Base-by-base conservation (phyloP, 2,113 vertebrate genomes). In the Microcebus ravelobensis region DNA sequence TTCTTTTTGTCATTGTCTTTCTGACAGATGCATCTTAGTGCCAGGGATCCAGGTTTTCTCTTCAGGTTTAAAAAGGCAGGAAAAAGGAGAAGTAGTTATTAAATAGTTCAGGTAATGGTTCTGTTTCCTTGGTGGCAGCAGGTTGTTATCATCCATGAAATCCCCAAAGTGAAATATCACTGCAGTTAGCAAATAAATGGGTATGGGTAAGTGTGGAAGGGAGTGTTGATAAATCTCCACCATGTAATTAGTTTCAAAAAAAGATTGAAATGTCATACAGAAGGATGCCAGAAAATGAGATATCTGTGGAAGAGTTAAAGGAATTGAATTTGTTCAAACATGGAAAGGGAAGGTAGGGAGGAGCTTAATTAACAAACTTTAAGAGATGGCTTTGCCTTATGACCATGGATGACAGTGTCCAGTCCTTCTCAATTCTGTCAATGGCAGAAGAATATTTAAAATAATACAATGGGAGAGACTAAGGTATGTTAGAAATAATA, bases 211-310 rank as follows among this genome's bases (percentile, higher is more conserved):
- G 20, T 63, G 73, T 50, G 12, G 45, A 13, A 42, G 55, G 34
- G 81, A 11, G 23, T 59, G 70, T 23, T 74, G 25, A 48, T 73
- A 73, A 94, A 59, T 31, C 25, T 5, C 18, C 0, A 74, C 27
- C 23, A 85, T 67, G 10, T 45, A 94, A 94, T 96, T 77, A 96
- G 57, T 80, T 97, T 25, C 61, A 52, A 34, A 52, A 45, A 45
- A 71, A 85, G 57, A 86, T 4, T 67, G 59, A 15, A 92, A 84
- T 36, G 42, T 13, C 80, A 85, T 93, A 45, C 20, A 90, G 68
- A 94, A 48, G 8, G 39, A 95, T 87, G 55, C 52, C n/a, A 31
- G 65, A 61, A 94, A 89, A 90, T 39, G 79, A 31, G 52, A 67
- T 67, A 88, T 14, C 29, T 14, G 8, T 48, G 76, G 45, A 55